Conservation (phyloP, 2,113 vertebrate species). For the Oreochromis niloticus region DNA sequence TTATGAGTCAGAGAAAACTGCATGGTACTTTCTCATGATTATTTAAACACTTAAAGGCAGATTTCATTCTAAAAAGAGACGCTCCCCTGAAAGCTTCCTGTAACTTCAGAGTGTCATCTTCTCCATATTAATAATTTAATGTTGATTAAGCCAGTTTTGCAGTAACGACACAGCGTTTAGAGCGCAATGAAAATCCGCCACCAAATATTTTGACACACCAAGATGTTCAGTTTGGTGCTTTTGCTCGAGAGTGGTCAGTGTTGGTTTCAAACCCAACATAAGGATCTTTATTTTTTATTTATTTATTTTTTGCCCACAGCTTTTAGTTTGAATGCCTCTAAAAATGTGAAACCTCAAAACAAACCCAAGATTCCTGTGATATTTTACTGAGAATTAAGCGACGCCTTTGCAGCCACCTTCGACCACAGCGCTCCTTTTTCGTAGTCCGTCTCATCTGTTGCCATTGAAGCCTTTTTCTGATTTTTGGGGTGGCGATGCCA, state of each 20-base stretch:
- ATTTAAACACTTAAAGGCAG: constrained; percentile 10
- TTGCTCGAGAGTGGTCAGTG: background rate
- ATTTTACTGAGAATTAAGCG: background rate
- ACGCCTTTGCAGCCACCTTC: background rate
- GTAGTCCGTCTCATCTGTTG: rapidly evolving
- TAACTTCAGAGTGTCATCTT: background rate
- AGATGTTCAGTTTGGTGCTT: background rate
- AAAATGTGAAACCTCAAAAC: background rate
- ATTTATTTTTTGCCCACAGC: rapidly evolving
- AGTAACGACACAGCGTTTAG: background rate
- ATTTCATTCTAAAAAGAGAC: background rate
- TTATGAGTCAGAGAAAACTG: background rate
- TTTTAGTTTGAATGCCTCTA: background rate
- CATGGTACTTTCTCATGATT: constrained; percentile 1
- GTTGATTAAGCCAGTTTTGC: background rate
- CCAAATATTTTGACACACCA: background rate
- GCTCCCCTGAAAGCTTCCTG: background rate
- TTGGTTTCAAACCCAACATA: background rate
- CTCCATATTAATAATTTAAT: background rate
- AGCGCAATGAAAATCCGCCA: background rate
- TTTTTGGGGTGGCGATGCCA: background rate
- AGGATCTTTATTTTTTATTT: background rate
- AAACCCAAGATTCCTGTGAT: background rate
- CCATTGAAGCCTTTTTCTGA: background rate
- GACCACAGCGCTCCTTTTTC: background rate